These are phyloP conservation scores for Accipiter cooperii DNA, from an alignment of 2,113 vertebrate species.

Conservation along the genomic window DNA sequence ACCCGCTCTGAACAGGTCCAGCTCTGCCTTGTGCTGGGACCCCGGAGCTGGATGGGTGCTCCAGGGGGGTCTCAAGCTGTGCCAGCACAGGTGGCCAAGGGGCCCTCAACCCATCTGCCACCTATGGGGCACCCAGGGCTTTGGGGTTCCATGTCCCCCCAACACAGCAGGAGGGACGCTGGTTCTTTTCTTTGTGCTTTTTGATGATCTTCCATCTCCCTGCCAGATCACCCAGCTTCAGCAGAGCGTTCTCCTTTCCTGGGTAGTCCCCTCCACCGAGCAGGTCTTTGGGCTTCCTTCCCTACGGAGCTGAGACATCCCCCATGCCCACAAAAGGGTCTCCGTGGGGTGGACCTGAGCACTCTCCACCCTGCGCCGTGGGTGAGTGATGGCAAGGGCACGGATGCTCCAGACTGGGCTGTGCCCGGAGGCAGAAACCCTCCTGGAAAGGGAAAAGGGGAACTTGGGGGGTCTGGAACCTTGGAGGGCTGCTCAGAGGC, in stretches of 20 bases:
- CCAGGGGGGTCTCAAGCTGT: background rate
- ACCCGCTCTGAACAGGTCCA: rapidly evolving
- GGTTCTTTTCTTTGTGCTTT: background rate
- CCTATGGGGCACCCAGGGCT: no score
- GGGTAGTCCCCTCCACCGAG: background rate
- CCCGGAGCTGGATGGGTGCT: background rate
- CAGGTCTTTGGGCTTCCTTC: background rate
- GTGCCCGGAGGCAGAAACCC: background rate
- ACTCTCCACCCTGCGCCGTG: rapidly evolving
- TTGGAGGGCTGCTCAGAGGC: background rate
- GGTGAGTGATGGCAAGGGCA: background rate
- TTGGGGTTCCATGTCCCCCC: rapidly evolving
- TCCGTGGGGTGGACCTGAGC: background rate
- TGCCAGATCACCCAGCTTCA: background rate
- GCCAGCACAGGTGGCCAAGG: background rate
- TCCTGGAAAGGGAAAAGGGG: background rate
- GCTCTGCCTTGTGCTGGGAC: background rate
- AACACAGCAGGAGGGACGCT: background rate
- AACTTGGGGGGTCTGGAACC: background rate
- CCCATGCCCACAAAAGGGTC: background rate
- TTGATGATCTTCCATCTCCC: background rate
- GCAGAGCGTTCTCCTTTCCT: background rate
- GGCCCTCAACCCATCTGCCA: background rate
- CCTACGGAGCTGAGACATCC: rapidly evolving
- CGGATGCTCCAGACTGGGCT: background rate